These are phyloP conservation scores for Dysidea cf. avara DNA, from an alignment of 37 sponge, comb jelly and placozoan genomes.

Conservation along the genomic window DNA sequence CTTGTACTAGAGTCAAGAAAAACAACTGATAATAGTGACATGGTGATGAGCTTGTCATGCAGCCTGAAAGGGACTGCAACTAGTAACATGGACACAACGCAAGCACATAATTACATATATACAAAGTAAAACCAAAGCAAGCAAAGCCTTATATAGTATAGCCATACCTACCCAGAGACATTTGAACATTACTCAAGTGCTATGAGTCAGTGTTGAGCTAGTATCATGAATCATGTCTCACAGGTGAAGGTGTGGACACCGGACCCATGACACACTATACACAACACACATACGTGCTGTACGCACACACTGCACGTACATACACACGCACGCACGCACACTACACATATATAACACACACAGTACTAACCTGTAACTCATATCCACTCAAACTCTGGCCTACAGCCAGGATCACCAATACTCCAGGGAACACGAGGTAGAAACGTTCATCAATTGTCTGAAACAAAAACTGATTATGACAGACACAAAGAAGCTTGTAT, in stretches of 20 bases:
- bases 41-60: neutral
- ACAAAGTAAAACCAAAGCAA: neutral
- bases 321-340: neutral
- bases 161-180: too few species aligned
- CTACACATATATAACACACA: constrained; percentile 11
- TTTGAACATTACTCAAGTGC: too few species aligned
- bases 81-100: too few species aligned
- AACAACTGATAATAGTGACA: too few species aligned
- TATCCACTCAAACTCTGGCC: constrained; percentile 86
- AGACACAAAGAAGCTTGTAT: neutral
- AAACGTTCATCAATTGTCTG: constrained; percentile 75
- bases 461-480: neutral
- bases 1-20: constrained; percentile 17
- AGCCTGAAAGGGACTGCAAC: neutral
- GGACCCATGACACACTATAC: too few species aligned
- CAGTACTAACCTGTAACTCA: constrained; percentile 61
- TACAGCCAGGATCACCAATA: constrained; percentile 69
- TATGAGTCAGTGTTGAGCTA: too few species aligned
- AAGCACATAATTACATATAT: constrained; percentile 5
- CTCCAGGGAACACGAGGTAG: constrained; percentile 69
- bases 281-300: too few species aligned
- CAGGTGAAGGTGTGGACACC: too few species aligned
- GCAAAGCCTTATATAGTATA: constrained; percentile 1
- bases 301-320: neutral
- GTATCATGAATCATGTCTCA: too few species aligned